Evolutionary conservation across 2,888 invertebrate species (phyloP), one percentile per base, ranked within the genome.

Genomic region (Cloeon dipterum): DNA sequence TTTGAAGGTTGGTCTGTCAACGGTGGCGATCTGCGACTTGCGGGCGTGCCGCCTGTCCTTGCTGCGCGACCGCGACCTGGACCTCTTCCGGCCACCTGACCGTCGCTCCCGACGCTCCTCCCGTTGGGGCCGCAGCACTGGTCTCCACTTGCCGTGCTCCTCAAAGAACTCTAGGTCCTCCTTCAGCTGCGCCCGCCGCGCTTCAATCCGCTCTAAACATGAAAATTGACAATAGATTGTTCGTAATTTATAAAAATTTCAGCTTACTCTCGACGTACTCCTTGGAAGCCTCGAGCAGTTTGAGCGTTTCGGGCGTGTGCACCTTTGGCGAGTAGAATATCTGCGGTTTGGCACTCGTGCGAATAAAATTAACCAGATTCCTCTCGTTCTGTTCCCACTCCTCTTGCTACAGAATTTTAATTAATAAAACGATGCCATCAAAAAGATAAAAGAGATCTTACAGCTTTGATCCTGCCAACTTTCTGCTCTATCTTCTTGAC

Each of bases 401-500:
- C 18, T 32, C 14, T 18, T 26, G 3, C 16, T 10, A 25, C 5
- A 34, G 4, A 25, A 21, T n/a, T 20, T 4, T 3, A 35, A 21
- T 5, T 16, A 11, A 25, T 13, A 35, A 7, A 23, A 35, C 11
- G 18, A 19, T 16, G 44, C 7, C 8, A 11, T 7, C 8, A 23
- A 23, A 7, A 23, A 11, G 11, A 23, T 8, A 23, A 23, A 23
- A n/a, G n/a, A n/a, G n/a, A 8, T 23, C 53, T 48, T 46, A 85
- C 89, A 58, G 88, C 82, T 46, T 76, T 74, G 43, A 88, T 76
- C 5, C 88, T 65, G 26, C 70, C 71, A 70, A 93, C 78, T 60
- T 94, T 93, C 40, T 78, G 70, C 55, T 94, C 91, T 26, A 96
- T 62, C 37, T 78, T 72, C 49, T 77, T 73, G 39, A 96, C 83